Percentiles rank a stretch among this genome's conserved stretches.
phyloP scores from a whole-genome alignment of 2,888 invertebrate genomes.

The Stenoptilia bipunctidactyla region DNA sequence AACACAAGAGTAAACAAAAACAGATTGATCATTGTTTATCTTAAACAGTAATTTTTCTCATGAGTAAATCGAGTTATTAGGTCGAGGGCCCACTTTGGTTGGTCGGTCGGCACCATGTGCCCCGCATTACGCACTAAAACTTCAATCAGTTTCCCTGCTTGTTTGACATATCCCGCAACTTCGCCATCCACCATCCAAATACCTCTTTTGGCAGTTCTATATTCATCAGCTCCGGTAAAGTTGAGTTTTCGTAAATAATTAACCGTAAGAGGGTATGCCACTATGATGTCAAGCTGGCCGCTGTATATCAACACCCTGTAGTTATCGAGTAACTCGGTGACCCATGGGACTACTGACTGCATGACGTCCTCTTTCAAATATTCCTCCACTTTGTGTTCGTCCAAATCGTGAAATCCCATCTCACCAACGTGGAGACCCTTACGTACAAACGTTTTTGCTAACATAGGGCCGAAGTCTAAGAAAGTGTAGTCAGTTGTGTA shows the following conservation, averaged over 20 bases:
- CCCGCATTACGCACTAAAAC: conserved; percentile 78
- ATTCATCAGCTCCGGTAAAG: conserved; percentile 74
- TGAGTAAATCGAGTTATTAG: conserved; percentile 55
- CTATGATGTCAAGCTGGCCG: conserved; percentile 83
- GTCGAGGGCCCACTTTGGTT: conserved; percentile 60
- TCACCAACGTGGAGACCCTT: too few relatives aligned
- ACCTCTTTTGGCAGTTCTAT: conserved; percentile 70
- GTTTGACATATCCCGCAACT: conserved; percentile 77
- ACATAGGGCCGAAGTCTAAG: too few relatives aligned
- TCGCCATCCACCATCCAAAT: conserved; percentile 74
- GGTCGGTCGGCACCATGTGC: conserved; percentile 73
- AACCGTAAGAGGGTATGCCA: conserved; percentile 71
- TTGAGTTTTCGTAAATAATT: conserved; percentile 77
- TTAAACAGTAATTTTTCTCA: too few relatives aligned
- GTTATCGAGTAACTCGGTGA: conserved; percentile 52
- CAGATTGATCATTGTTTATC: too few relatives aligned
- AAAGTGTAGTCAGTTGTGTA: conserved; percentile 18
- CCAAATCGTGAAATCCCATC: conserved; percentile 13
- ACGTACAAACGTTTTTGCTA: too few relatives aligned
- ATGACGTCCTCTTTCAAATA: conserved; percentile 68
- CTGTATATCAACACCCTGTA: conserved; percentile 74
- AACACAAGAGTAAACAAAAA: too few relatives aligned
- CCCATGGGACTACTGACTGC: conserved; percentile 63
- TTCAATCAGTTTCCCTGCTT: conserved; percentile 75
- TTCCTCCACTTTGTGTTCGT: conserved; percentile 64